Evolutionary conservation across 2,113 vertebrate genomes (phyloP), one percentile per base, ranked within the genome.

Genomic region (Labrus mixtus): DNA sequence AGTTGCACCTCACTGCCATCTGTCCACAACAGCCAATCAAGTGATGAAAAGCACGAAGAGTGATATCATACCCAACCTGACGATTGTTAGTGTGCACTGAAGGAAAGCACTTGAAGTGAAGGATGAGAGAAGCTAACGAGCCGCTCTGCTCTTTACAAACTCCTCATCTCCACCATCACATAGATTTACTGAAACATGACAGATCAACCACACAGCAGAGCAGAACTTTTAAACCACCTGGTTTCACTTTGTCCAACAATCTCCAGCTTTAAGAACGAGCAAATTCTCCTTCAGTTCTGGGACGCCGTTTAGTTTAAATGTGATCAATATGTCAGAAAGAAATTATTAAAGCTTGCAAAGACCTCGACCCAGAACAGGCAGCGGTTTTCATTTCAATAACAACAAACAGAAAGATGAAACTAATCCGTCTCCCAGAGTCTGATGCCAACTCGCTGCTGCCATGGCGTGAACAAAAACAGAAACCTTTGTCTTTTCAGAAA

Each of bases 1-100:
- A 94, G 91, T 90, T 90, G 93, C 91, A 90, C 92, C 79, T 84
- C 93, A 92, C 87, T 83, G 91, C 88, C 89, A 93, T 95, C 87
- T 89, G 87, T 91, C 89, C 87, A 83, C 87, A 90, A 85, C 87
- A 91, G 68, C 90, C 89, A 92, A 91, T 93, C 86, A 90, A 85
- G 79, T 85, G 80, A 86, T 89, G 84, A 87, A 82, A 83, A 85
- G 88, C 72, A 91, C 86, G 91, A 89, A 88, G 87, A 88, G 83
- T 86, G 81, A 90, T 91, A 91, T 92, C 87, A 85, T 89, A 89
- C 85, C 87, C 79, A 89, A 81, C 76, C 87, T 91, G 91, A 84
- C 51, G 60, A 91, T 90, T 91, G 88, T 89, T 82, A 78, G 79
- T 83, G 87, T 88, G 73, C 87, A 91, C 72, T 89, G 83, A 86